Base-by-base conservation (phyloP, 2,888 invertebrate genomes). In the Acleris emargana region DNA sequence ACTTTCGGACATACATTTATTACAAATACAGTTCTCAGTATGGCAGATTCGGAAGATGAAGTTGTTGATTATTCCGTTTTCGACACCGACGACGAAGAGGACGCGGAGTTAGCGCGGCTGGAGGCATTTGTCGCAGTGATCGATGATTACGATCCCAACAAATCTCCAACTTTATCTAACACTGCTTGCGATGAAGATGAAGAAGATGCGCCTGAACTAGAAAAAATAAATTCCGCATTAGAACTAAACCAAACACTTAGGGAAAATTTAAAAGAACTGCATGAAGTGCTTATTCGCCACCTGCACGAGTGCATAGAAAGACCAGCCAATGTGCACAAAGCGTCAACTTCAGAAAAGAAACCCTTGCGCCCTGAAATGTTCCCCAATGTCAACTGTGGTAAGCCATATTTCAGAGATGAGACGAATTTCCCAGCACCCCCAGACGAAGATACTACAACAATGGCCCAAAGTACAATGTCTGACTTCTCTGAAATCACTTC, bases 371-470 rank as follows among this genome's bases (percentile, higher is more conserved):
- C 57, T 47, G 71, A 73, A 51, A 64, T 57, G 5, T 89, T 86
- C 43, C 78, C 81, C 32, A 86, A 87, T 47, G 77, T 83, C 0
- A 78, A 76, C 58, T 90, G 94, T 77, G 93, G 95, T 32, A 89
- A 93, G 73, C 94, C 96, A 1, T 96, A 95, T 76, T 96, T 96
- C 71, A 96, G 95, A 75, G 95, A 95, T 72, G 84, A 78, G 20
- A 74, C 86, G 18, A 89, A 91, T 22, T 94, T 93, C 71, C 81
- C 90, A 0, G 82, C 91, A 1, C 90, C 91, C 4, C 93, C 94
- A 22, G 96, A 96, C 81, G 84, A 88, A 5, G 96, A 96, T 73
- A 93, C 94, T 6, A 70, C 83, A 4, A 55, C 83, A 5, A 88
- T 89, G 86, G 76, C 71, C 3, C 81, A 83, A 68, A 78, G 77